Conservation (phyloP, 2,113 vertebrate species). For the Motacilla alba region DNA sequence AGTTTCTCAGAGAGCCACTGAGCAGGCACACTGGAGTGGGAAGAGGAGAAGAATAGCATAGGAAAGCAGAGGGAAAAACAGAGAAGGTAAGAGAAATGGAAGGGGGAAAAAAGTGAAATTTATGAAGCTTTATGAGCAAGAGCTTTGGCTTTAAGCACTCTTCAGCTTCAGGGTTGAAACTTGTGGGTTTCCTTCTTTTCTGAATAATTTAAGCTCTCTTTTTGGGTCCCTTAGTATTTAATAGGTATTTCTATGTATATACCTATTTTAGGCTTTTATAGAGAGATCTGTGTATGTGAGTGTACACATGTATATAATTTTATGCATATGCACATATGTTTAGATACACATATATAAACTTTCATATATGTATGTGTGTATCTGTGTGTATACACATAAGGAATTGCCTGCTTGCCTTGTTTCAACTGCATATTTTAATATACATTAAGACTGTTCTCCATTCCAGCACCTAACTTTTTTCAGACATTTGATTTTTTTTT, state of each 20-base stretch:
- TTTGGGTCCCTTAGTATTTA: not conserved
- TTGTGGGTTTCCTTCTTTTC: not conserved
- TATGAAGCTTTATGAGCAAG: not conserved
- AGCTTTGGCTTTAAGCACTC: not conserved
- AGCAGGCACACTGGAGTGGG: not conserved
- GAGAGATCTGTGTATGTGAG: not conserved
- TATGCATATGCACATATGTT: not conserved
- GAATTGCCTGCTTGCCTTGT: not conserved
- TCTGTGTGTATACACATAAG: not conserved
- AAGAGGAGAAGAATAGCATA: fast-evolving
- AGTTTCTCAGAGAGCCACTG: not conserved
- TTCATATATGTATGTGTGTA: not conserved
- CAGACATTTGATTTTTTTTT: not conserved
- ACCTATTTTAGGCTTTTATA: not conserved
- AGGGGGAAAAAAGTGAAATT: not conserved
- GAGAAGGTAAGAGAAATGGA: slow-evolving; percentile 22
- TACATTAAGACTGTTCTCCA: not conserved
- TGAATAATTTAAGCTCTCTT: not conserved
- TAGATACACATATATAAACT: not conserved
- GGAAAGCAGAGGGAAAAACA: not conserved
- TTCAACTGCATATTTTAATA: not conserved
- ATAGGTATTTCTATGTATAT: not conserved
- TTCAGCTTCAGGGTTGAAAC: not conserved
- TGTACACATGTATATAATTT: not conserved
- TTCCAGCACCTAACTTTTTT: not conserved